phyloP scores from a whole-genome alignment of 2,888 invertebrate genomes.

The Lepidonotus clava region DNA sequence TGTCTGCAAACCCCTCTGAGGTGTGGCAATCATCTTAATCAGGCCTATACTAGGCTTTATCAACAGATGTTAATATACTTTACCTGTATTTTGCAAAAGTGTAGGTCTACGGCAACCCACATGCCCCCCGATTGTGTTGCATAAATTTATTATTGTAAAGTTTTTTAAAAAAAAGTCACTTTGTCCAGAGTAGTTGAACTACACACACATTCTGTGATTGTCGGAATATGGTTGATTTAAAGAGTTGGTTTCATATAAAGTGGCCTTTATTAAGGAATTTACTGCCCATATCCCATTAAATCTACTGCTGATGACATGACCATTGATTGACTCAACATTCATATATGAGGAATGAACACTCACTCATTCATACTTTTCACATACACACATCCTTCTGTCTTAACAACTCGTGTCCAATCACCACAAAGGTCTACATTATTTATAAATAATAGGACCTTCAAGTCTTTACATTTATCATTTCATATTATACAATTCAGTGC shows the following conservation, averaged over 20 bases:
- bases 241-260: background rate
- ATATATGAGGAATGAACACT: conserved; percentile 2
- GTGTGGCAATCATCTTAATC: background rate
- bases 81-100: background rate
- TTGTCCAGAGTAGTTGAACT: background rate
- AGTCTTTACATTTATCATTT: background rate
- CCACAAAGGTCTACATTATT: background rate
- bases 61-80: background rate
- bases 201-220: background rate
- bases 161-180: too few species aligned
- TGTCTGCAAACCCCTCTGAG: background rate
- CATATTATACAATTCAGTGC: background rate
- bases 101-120: background rate
- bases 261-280: too few species aligned
- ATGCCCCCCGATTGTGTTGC: background rate
- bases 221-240: too few species aligned
- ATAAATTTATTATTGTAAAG: background rate
- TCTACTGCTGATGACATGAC: too few species aligned
- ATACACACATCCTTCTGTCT: background rate
- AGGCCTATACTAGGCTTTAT: background rate
- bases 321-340: background rate
- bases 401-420: background rate
- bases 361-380: background rate
- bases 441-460: background rate
- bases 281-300: too few species aligned